Base-by-base conservation (phyloP, 2,888 invertebrate species). In the Troglohyphantes excavatus region DNA sequence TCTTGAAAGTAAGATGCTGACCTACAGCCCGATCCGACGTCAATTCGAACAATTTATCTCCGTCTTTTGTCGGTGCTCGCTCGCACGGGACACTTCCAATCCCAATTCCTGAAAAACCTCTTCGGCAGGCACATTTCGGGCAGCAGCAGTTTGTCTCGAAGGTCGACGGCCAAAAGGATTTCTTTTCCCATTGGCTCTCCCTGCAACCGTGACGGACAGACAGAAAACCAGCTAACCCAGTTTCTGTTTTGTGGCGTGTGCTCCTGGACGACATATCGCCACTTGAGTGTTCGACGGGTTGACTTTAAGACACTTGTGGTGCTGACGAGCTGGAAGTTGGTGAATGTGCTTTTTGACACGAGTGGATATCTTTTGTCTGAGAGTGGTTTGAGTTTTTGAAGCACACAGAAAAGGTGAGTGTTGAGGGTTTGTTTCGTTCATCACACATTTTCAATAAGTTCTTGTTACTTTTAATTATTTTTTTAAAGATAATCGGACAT, bases 181-280 rank as follows among this genome's bases (percentile, higher is more conserved):
- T 39, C 78, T 29, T 61, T 17, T 39, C 76, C 29, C 61, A 76
- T 61, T 72, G 61, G 61, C 26, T 68, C 29, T 27, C 63, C 9
- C 13, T n/a, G 33, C n/a, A 70, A 53, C 53, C 53, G 53, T 53
- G 53, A 53, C 53, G 13, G 61, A 76, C 9, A 26, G 21, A 75
- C 29, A 75, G 26, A 23, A 75, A 84, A 84, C 84, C 84, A 76
- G 84, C 75, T 84, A 84, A 84, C 84, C 84, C 84, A 75, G 75
- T 84, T 84, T 84, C 84, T 23, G 53, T n/a, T 79, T 43, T 65
- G 33, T 61, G 67, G 26, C 67, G 79, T 78, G 61, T 43, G 63
- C 78, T 65, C 78, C 63, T 63, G 33, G 78, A 17, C 63, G 63
- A 33, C n/a, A 19, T 6, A 17, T 43, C 73, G 43, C 23, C 46